phyloP scores from a whole-genome alignment of 2,888 invertebrate genomes.

The Candidula unifasciata region DNA sequence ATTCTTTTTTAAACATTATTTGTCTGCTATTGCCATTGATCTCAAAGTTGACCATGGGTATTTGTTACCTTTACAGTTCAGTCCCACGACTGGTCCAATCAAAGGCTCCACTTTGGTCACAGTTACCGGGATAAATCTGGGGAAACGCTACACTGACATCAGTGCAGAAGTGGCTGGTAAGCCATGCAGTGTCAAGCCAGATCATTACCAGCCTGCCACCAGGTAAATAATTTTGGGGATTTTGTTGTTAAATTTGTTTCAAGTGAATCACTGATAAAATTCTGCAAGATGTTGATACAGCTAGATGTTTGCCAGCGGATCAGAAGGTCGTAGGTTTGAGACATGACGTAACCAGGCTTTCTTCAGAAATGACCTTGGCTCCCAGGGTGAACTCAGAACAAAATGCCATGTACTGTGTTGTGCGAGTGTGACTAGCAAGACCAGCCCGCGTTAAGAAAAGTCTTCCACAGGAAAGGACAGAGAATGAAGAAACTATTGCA shows the following conservation, averaged over 20 bases:
- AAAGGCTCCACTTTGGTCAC: conserved; percentile 97
- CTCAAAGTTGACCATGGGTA: background rate
- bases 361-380: too few relatives aligned
- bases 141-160: conserved; percentile 66
- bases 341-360: too few relatives aligned
- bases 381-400: too few relatives aligned
- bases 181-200: conserved; percentile 64
- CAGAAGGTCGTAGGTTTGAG: too few relatives aligned
- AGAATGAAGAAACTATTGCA: too few relatives aligned
- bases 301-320: too few relatives aligned
- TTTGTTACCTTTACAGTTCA: conserved; percentile 74
- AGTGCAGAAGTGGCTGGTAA: conserved; percentile 65
- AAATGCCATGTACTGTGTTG: too few relatives aligned
- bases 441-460: too few relatives aligned
- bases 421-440: too few relatives aligned
- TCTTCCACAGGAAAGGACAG: too few relatives aligned
- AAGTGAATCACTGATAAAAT: background rate
- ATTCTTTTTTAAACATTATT: background rate
- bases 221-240: conserved; percentile 56
- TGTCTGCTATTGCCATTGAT: background rate
- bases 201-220: conserved; percentile 67
- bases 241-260: background rate
- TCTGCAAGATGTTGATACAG: too few relatives aligned
- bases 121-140: conserved; percentile 80
- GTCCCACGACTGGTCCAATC: conserved; percentile 93